Percentiles rank a stretch among this genome's conserved stretches.
Evolutionary conservation across 2,113 vertebrate species (phyloP).

Genomic region (Accipiter virgatus): DNA sequence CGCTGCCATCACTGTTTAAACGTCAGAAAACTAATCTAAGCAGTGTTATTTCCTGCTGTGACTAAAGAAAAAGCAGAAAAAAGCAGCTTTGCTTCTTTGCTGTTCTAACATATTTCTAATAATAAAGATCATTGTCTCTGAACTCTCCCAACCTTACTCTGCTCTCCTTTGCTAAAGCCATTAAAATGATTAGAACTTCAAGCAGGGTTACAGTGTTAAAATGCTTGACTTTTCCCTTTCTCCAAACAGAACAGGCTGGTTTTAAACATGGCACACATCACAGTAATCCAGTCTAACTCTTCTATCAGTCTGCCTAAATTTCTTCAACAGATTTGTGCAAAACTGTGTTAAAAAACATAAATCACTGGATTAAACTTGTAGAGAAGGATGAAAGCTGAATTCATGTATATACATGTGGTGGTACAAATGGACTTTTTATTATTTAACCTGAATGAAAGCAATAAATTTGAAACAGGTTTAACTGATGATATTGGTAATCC

Average conservation of each 20-base stretch:
- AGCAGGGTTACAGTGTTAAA: slow-evolving; percentile 44
- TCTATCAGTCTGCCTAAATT: slow-evolving; percentile 71
- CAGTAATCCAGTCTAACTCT: slow-evolving; percentile 66
- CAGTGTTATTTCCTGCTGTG: slow-evolving; percentile 51
- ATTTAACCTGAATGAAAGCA: slow-evolving; percentile 82
- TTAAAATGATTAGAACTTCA: slow-evolving; percentile 71
- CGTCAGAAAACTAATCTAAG: slow-evolving; percentile 27
- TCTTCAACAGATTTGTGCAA: slow-evolving; percentile 73
- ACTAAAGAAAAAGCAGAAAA: slow-evolving; percentile 52
- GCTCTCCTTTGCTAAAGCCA: slow-evolving; percentile 66
- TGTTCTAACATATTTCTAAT: slow-evolving; percentile 59
- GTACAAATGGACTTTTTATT: slow-evolving; percentile 82
- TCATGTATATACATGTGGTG: slow-evolving; percentile 80
- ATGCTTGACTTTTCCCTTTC: slow-evolving; percentile 51
- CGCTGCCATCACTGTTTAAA: slow-evolving; percentile 38
- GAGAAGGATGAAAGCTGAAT: slow-evolving; percentile 79
- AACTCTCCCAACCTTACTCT: slow-evolving; percentile 56
- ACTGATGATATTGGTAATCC: slow-evolving; percentile 81
- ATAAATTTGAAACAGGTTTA: slow-evolving; percentile 86
- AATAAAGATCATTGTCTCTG: slow-evolving; percentile 65
- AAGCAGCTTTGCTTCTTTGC: slow-evolving; percentile 44
- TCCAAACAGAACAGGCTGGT: slow-evolving; percentile 39
- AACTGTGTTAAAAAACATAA: slow-evolving; percentile 78
- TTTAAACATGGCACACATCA: slow-evolving; percentile 65
- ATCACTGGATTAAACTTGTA: slow-evolving; percentile 81